Percentiles rank a stretch among this genome's conserved stretches.
These are phyloP conservation scores for Brachymystax lenok DNA, from an alignment of 2,797 vertebrate species.

Conservation along the genomic window DNA sequence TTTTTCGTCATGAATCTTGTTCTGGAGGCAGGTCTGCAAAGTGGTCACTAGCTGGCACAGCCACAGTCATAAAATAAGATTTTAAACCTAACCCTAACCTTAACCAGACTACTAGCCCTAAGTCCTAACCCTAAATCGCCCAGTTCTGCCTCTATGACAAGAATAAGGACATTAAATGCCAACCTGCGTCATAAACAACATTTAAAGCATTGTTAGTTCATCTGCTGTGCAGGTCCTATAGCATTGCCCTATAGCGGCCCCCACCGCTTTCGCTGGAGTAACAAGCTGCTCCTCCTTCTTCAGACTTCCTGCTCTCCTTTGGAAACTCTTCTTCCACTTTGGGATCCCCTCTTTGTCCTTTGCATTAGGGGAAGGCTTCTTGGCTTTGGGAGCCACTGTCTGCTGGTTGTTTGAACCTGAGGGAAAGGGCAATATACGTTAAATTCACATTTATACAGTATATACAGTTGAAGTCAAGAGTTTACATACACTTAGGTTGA, in stretches of 20 bases:
- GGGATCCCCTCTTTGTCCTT: neutral
- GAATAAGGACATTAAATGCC: too few relatives aligned
- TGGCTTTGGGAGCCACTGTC: conserved; percentile 9
- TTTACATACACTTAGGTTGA: too few relatives aligned
- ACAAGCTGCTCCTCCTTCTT: neutral
- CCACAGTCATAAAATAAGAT: too few relatives aligned
- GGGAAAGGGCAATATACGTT: neutral
- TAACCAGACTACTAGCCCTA: too few relatives aligned
- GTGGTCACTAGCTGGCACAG: neutral
- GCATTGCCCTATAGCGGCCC: neutral
- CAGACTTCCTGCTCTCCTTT: neutral
- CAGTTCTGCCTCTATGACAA: too few relatives aligned
- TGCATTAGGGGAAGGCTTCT: conserved; percentile 9
- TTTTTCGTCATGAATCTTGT: neutral
- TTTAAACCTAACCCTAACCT: too few relatives aligned
- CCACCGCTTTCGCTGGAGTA: neutral
- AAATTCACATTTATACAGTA: neutral
- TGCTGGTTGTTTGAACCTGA: conserved; percentile 17
- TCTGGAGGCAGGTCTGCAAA: neutral
- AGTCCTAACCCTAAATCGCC: too few relatives aligned
- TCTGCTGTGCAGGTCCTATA: neutral
- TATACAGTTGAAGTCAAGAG: too few relatives aligned
- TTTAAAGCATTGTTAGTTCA: neutral
- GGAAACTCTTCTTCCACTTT: conserved; percentile 6
- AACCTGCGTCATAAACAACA: too few relatives aligned